A percentile compares a stretch with the other conserved stretches of the same genome.
phyloP scores from a whole-genome alignment of 2,888 invertebrate genomes.

The Hydrotaea diabolus region DNA sequence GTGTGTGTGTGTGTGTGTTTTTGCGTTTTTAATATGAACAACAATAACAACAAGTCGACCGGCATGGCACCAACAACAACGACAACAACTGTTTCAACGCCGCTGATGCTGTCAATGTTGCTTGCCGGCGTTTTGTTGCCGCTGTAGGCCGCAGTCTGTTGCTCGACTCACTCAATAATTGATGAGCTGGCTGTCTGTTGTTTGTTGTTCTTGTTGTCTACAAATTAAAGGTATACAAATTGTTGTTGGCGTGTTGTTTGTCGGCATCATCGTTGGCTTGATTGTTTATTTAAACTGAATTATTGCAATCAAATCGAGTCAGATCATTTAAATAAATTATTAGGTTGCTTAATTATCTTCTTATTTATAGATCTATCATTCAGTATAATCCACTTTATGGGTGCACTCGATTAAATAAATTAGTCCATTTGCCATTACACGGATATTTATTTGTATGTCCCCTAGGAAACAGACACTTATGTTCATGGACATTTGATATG shows the following conservation, averaged over 20 bases:
- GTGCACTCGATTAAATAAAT: too few species aligned
- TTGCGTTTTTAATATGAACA: constrained; percentile 16
- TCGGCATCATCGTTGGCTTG: not conserved
- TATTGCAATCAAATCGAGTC: constrained; percentile 41
- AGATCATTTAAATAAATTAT: constrained; percentile 44
- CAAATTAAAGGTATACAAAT: constrained; percentile 9
- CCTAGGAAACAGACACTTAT: too few species aligned
- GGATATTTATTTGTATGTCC: too few species aligned
- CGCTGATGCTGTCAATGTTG: not conserved
- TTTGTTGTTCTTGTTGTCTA: not conserved
- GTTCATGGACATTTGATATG: too few species aligned
- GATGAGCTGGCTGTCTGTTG: constrained; percentile 18
- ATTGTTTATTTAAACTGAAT: constrained; percentile 42
- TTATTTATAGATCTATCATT: not conserved
- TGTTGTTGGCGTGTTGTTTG: not conserved
- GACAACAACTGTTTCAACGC: not conserved
- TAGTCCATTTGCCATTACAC: too few species aligned
- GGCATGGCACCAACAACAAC: not conserved
- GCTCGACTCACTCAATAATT: constrained; percentile 23
- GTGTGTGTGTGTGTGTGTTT: not conserved
- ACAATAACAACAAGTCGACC: not conserved
- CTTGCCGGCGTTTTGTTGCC: not conserved
- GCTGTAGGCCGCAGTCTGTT: not conserved
- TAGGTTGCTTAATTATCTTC: not conserved
- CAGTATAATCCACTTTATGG: too few species aligned